A percentile compares a stretch with the other conserved stretches of the same genome.
These are phyloP conservation scores for Paratilapia polleni DNA, from an alignment of 2,113 vertebrate genomes.

Conservation along the genomic window DNA sequence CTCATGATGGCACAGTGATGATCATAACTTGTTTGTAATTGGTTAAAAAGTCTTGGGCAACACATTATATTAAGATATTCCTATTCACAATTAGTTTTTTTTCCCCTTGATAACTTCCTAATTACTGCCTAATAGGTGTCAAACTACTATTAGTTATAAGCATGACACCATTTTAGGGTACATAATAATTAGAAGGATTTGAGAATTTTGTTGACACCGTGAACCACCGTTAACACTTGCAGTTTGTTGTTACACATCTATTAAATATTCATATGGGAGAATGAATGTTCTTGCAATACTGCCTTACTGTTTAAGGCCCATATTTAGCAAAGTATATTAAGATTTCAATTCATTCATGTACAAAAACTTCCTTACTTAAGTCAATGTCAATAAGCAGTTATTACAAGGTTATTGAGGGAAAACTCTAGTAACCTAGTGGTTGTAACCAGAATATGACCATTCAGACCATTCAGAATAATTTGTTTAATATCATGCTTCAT, in stretches of 20 bases:
- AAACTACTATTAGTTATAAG: background rate
- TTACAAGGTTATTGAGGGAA: background rate
- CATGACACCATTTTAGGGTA: background rate
- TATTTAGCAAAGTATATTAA: no score
- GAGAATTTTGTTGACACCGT: background rate
- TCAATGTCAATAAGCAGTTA: background rate
- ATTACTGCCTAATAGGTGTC: background rate
- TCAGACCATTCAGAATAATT: background rate
- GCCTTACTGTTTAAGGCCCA: background rate
- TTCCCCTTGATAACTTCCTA: background rate
- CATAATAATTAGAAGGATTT: background rate
- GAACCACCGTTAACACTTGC: background rate
- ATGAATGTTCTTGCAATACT: background rate
- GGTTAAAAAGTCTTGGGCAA: background rate
- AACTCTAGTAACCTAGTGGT: background rate
- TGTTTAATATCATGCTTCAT: background rate
- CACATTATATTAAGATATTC: no score
- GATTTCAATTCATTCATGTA: background rate
- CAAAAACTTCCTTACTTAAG: background rate
- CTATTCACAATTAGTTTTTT: background rate
- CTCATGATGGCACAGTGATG: background rate
- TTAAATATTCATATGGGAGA: background rate
- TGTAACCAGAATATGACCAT: background rate
- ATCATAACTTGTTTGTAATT: background rate
- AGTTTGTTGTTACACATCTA: background rate